Evolutionary conservation across 2,113 vertebrate species (phyloP).

Genomic region (Haplochromis vanheusdeni): DNA sequence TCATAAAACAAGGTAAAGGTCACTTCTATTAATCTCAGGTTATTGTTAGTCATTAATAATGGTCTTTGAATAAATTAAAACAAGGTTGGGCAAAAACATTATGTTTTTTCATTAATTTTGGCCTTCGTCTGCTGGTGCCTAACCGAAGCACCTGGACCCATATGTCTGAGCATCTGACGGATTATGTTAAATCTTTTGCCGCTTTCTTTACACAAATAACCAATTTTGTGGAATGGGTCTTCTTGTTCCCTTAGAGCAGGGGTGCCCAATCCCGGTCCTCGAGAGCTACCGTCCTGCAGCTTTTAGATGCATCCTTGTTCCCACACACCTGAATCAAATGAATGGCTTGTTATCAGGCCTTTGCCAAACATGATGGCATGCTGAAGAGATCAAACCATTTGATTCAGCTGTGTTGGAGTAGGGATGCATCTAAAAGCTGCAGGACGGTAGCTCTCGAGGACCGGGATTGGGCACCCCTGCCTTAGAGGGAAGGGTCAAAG

Average conservation of each 20-base stretch:
- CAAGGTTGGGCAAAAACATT: background rate
- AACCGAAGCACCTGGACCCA: background rate
- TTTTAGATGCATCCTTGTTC: too few relatives aligned
- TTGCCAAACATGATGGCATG: too few relatives aligned
- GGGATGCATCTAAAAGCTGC: too few relatives aligned
- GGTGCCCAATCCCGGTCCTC: too few relatives aligned
- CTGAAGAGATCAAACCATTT: too few relatives aligned
- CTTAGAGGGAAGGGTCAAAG: background rate
- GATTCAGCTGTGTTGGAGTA: too few relatives aligned
- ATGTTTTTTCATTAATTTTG: background rate
- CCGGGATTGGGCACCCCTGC: too few relatives aligned
- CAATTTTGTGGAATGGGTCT: background rate
- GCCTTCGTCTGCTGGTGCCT: background rate
- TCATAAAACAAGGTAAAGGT: background rate
- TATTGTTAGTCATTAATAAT: background rate
- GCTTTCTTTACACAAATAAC: background rate
- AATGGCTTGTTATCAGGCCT: too few relatives aligned
- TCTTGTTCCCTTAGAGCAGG: background rate
- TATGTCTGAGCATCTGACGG: background rate
- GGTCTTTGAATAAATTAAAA: background rate
- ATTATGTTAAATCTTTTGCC: background rate
- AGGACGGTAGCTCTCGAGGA: too few relatives aligned
- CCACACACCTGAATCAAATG: too few relatives aligned
- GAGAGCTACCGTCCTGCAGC: too few relatives aligned
- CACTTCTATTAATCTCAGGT: background rate